Percentiles rank a stretch among this genome's conserved stretches.
These are phyloP conservation scores for Hassar affinis DNA, from an alignment of 2,113 vertebrate genomes.

Conservation along the genomic window DNA sequence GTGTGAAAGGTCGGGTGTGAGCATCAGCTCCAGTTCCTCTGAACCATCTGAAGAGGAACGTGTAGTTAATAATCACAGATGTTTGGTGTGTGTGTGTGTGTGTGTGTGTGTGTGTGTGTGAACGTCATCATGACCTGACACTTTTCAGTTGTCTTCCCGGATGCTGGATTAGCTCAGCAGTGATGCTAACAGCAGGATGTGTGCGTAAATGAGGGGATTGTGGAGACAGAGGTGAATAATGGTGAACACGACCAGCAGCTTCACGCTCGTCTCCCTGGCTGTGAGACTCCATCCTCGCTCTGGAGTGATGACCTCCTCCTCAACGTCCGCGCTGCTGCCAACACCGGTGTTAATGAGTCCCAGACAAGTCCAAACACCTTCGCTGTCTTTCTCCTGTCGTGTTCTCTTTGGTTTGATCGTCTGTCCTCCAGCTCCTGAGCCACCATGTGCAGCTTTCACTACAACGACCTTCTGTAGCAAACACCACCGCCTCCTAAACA, in stretches of 20 bases:
- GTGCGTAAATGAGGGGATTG: neutral
- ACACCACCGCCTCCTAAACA: neutral
- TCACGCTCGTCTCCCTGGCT: neutral
- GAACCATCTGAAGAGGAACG: neutral
- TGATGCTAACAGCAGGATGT: constrained; percentile 16
- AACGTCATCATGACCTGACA: neutral
- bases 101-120: constrained; percentile 1
- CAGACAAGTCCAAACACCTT: neutral
- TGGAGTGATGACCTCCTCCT: constrained; percentile 3
- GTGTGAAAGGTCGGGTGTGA: constrained; percentile 1
- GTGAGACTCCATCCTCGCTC: neutral
- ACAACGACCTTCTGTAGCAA: neutral
- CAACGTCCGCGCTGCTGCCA: neutral
- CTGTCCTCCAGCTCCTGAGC: neutral
- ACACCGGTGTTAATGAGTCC: neutral
- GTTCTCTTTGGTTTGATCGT: neutral
- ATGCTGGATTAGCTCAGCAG: constrained; percentile 2
- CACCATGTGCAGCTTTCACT: neutral
- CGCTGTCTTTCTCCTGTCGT: neutral
- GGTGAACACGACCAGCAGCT: neutral
- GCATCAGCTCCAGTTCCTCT: neutral
- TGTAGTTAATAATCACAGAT: constrained; percentile 7
- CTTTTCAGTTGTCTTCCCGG: neutral
- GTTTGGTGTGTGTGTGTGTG: constrained; percentile 8
- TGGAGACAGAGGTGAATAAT: constrained; percentile 15